Base-by-base conservation (phyloP, 2,888 invertebrate species). In the Scaeva pyrastri region DNA sequence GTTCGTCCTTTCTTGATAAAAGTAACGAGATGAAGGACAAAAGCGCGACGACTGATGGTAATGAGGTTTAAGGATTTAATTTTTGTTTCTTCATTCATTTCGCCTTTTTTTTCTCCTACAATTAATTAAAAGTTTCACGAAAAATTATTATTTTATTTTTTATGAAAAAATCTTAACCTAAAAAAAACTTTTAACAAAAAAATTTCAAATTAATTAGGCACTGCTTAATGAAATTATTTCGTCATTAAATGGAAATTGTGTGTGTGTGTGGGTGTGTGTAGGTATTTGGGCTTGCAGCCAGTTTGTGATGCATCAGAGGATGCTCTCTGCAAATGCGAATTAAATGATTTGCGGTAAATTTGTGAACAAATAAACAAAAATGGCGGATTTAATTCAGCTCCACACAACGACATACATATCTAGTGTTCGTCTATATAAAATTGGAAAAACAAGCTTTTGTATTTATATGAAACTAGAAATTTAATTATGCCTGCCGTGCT, bases 401-500 rank as follows among this genome's bases (percentile, higher is more conserved):
- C n/a, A 68, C 7, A 14, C 14, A 6, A n/a, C n/a, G n/a, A n/a
- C 7, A n/a, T 26, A 21, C n/a, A 19, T 19, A 26, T n/a, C n/a
- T n/a, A n/a, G n/a, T n/a, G n/a, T n/a, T n/a, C 19, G 12, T n/a
- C 19, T 39, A 8, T n/a, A n/a, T n/a, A n/a, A n/a, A 12, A 3
- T 55, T 43, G 45, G 36, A 21, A 23, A 58, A 50, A 52, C 68
- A 72, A 73, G 56, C 52, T 66, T 52, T 66, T 2, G 6, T 31
- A 31, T 31, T 31, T 5, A 31, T 31, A 31, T 31, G 48, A 72
- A 60, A 75, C 76, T 76, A 85, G 85, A 76, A 85, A 81, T 81
- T 85, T 81, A 81, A 85, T 85, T 85, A 85, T 73, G 75, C 68
- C 70, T 70, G 71, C 62, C 70, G 36, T 62, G 76, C 81, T 85